phyloP scores from a whole-genome alignment of 2,888 invertebrate species.

The Argyresthia albistria region DNA sequence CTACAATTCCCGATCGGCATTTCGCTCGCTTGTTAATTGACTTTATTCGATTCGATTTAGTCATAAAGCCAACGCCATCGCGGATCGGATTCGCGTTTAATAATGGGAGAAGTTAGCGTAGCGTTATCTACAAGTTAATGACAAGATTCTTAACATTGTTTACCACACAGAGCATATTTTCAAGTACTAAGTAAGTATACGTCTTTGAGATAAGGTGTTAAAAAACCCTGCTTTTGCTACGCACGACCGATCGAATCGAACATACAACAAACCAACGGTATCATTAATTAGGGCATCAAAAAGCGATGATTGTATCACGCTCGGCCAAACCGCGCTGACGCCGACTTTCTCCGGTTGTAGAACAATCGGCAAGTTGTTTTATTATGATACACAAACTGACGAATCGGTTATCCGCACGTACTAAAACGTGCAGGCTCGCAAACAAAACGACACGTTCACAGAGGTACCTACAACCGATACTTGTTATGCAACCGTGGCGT shows the following conservation, averaged over 20 bases:
- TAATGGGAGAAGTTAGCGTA: too few species aligned
- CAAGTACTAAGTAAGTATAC: too few species aligned
- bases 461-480: too few species aligned
- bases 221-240: too few species aligned
- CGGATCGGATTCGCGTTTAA: neutral
- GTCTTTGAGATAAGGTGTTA: too few species aligned
- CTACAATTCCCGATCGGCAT: conserved; percentile 8
- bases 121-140: too few species aligned
- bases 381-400: neutral
- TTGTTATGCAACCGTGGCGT: neutral
- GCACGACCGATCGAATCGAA: too few species aligned
- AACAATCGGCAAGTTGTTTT: neutral
- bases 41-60: neutral
- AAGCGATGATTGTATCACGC: too few species aligned
- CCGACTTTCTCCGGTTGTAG: neutral
- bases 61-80: neutral
- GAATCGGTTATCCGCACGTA: neutral
- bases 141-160: too few species aligned
- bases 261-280: too few species aligned
- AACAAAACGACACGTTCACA: neutral
- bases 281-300: too few species aligned
- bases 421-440: neutral
- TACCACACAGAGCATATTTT: too few species aligned
- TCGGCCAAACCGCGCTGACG: neutral
- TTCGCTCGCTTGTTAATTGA: conserved; percentile 4